phyloP scores from a whole-genome alignment of 2,888 invertebrate genomes.

The Arrhopalites spinosus region DNA sequence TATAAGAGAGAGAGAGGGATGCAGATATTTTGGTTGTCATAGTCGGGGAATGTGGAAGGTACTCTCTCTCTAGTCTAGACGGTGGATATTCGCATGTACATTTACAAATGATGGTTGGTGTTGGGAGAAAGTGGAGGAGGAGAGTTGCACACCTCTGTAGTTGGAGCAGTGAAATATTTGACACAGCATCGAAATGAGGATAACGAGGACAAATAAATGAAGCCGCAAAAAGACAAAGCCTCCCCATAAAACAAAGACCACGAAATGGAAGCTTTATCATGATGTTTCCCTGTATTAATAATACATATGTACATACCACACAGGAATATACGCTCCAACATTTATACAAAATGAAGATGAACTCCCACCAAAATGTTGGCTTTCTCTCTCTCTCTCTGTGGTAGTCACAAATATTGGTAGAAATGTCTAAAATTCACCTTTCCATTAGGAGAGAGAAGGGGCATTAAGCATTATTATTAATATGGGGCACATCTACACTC shows the following conservation, averaged over 20 bases:
- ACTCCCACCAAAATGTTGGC: conserved; percentile 8
- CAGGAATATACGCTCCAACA: not conserved
- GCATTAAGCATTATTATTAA: conserved; percentile 17
- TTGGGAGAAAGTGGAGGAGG: not conserved
- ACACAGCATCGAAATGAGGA: conserved; percentile 31
- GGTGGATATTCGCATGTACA: no score
- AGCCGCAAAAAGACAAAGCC: conserved; percentile 28
- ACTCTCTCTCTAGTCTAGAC: no score
- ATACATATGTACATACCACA: not conserved
- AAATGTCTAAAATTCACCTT: conserved; percentile 12
- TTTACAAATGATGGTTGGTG: no score
- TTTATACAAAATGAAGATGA: conserved; percentile 19
- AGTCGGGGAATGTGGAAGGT: not conserved
- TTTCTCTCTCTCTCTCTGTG: not conserved
- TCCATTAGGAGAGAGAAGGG: conserved; percentile 1
- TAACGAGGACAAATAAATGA: conserved; percentile 35
- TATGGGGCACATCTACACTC: not conserved
- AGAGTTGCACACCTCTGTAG: no score
- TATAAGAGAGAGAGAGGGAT: no score
- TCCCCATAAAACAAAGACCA: conserved; percentile 35
- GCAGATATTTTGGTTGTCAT: no score
- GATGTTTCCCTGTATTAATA: not conserved
- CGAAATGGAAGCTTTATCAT: conserved; percentile 35
- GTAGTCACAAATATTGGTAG: not conserved
- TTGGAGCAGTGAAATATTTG: conserved; percentile 37